A percentile compares a stretch with the other conserved stretches of the same genome.
These are phyloP conservation scores for Agapornis roseicollis DNA, from an alignment of 2,113 vertebrate species.

Conservation along the genomic window DNA sequence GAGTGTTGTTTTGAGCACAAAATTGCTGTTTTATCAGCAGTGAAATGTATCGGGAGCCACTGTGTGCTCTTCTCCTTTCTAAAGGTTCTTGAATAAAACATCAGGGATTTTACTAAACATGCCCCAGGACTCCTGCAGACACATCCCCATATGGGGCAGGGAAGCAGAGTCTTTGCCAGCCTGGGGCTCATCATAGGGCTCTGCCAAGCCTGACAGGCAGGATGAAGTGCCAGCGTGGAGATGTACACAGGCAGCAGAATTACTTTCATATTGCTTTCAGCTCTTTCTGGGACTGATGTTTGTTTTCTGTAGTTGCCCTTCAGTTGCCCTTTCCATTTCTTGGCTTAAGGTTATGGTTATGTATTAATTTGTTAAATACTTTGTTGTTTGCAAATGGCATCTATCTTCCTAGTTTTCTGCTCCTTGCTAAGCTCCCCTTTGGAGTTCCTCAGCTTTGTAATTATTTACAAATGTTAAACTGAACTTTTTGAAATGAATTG, in stretches of 20 bases:
- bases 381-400: not conserved
- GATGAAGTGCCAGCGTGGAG: not conserved
- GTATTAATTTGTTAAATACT: not conserved
- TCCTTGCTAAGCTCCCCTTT: not conserved
- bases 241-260: not conserved
- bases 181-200: not conserved
- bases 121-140: not conserved
- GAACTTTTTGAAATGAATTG: not conserved
- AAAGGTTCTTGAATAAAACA: slow-evolving; percentile 48
- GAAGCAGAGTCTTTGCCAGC: not conserved
- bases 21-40: not conserved
- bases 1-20: not conserved
- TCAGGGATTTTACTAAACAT: not conserved
- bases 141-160: not conserved
- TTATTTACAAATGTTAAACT: not conserved
- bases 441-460: not conserved
- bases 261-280: not conserved
- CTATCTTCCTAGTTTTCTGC: not conserved
- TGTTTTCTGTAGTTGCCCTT: not conserved
- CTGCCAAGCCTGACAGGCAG: not conserved
- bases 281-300: not conserved
- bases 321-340: not conserved
- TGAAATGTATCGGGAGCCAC: not conserved
- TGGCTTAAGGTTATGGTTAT: not conserved
- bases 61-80: not conserved